Evolutionary conservation across 2,888 invertebrate genomes (phyloP), one percentile per base, ranked within the genome.

Genomic region (Dorcus parallelipipedus): DNA sequence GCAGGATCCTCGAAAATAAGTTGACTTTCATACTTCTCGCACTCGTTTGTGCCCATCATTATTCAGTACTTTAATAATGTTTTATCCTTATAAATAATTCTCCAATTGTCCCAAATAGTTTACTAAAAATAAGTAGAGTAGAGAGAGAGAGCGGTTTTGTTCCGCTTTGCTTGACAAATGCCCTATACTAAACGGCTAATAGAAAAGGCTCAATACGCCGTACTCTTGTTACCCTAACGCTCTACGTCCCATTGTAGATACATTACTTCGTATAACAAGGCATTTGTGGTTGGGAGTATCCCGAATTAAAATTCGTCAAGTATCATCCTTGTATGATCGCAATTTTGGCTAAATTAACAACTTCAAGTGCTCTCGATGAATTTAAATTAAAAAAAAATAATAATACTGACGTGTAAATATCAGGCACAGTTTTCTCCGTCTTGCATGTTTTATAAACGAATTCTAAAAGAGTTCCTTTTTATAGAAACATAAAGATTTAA

Each of bases 241-340:
- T 39, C 49, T 58, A 60, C 26, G 6, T 33, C 26, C 64, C 62
- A 66, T 66, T 67, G 63, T 67, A 64, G 59, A 53, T 64, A 55
- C 62, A 65, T 64, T 65, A 65, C 66, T 62, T 64, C 58, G 61
- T 55, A 63, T 61, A 64, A 67, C 63, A 59, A 62, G 62, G 62
- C 65, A 66, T 67, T 67, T 67, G 65, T 63, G 67, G 63, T 67
- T 67, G 66, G 65, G 66, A 65, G 65, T 61, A 65, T 64, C 61
- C 63, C 61, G 60, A 64, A 63, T 65, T 63, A 64, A 53, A 56
- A 65, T 58, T 57, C 56, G 56, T 63, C 55, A 42, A 56, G 58
- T 61, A 56, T 58, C 61, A 59, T 60, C 59, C 52, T 57, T 45
- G 48, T 54, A 62, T 62, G 58, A 52, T 52, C 43, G 43, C 20